Conservation (phyloP, 2,888 invertebrate species). For the Plebejus argus region DNA sequence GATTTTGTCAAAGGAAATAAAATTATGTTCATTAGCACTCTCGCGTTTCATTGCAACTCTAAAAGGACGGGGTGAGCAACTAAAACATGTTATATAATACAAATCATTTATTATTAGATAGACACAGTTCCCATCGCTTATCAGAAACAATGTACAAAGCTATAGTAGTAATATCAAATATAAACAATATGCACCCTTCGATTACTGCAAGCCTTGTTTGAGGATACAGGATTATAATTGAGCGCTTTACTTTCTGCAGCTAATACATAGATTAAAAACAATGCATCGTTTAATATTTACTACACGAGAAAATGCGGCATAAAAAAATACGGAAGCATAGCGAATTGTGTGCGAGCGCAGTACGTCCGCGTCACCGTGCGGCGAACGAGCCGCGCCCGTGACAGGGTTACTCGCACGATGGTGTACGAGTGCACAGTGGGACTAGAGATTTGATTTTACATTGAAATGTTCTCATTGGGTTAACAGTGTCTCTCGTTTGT, state of each 20-base stretch:
- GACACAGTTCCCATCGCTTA: conserved; percentile 87
- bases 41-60: conserved; percentile 47
- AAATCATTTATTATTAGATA: conserved; percentile 86
- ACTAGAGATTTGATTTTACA: conserved; percentile 85
- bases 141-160: conserved; percentile 87
- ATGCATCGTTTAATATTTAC: conserved; percentile 76
- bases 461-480: conserved; percentile 81
- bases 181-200: conserved; percentile 82
- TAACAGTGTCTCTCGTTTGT: conserved; percentile 82
- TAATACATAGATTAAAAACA: conserved; percentile 71
- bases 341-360: conserved; percentile 53
- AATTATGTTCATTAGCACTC: conserved; percentile 77
- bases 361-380: conserved; percentile 32
- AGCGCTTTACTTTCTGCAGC: conserved; percentile 79
- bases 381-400: conserved; percentile 18
- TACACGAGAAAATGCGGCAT: conserved; percentile 76
- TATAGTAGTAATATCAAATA: conserved; percentile 83
- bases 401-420: conserved; percentile 73
- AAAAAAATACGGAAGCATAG: conserved; percentile 75
- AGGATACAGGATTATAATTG: conserved; percentile 77
- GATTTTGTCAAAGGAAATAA: conserved; percentile 78
- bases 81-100: conserved; percentile 79
- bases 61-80: conserved; percentile 45
- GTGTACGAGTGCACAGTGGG: conserved; percentile 70
- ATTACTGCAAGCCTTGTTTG: conserved; percentile 79